Base-by-base conservation (phyloP, 2,888 invertebrate species). In the Leptopilina drosophilae region DNA sequence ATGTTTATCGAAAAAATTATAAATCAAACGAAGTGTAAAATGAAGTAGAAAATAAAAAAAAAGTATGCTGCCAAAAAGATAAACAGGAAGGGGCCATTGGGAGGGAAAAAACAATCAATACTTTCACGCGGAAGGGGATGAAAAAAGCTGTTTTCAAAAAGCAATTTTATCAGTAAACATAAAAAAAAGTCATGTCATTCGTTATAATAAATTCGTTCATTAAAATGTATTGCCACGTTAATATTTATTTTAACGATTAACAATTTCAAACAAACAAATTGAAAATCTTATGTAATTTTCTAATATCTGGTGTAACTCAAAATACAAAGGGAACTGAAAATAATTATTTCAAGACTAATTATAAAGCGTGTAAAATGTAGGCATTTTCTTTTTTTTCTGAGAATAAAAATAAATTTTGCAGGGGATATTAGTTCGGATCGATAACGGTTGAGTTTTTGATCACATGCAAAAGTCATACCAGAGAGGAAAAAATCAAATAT, bases 361-460 rank as follows among this genome's bases (percentile, higher is more conserved):
- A 42, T 12, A 49, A 2, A 11, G 49, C 49, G 49, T 11, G 9
- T 49, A 49, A 49, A 49, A 11, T 49, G 49, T 4, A 49, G 49
- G 49, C 49, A 49, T 49, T 59, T 59, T 33, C 2, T 14, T 59
- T 59, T 59, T 59, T 59, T n/a, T 42, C 6, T 42, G 8, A 8
- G 14, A 69, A 69, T 69, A 69, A 53, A 69, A 53, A 56, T 26
- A 5, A 73, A n/a, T 14, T 69, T 69, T 20, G 15, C 69, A 56
- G 26, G 46, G 73, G 56, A 56, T 1, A 56, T 56, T 56, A 33
- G 73, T 56, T 73, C 26, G 56, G 73, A 84, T 80, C 81, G 79
- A 83, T 85, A 81, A 66, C 62, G 76, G 78, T 80, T 26, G 14
- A 49, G 20, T 40, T 76, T 40, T 76, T 6, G n/a, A 73, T 42